Evolutionary conservation across 2,797 vertebrate genomes (phyloP).

Genomic region (Margarornis squamiger): DNA sequence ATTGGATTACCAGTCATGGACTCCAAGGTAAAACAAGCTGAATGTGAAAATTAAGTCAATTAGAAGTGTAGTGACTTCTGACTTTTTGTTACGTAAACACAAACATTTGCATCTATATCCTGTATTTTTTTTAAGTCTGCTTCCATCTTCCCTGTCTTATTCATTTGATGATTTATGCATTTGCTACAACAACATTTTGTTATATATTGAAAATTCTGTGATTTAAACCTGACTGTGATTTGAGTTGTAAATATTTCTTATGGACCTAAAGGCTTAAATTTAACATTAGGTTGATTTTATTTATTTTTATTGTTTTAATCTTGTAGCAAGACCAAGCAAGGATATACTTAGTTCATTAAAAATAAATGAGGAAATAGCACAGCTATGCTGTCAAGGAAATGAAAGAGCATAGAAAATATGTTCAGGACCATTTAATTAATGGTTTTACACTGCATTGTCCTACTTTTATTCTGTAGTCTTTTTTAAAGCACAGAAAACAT

Average conservation of each 20-base stretch:
- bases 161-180: conserved; percentile 19
- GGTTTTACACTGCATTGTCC: background rate
- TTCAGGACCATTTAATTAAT: conserved; percentile 55
- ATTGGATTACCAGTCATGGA: background rate
- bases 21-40: background rate
- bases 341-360: conserved; percentile 42
- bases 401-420: conserved; percentile 24
- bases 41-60: background rate
- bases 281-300: background rate
- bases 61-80: background rate
- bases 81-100: background rate
- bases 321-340: background rate
- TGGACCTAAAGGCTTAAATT: background rate
- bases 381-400: conserved; percentile 44
- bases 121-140: background rate
- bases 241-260: conserved; percentile 27
- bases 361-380: conserved; percentile 42
- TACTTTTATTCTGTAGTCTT: conserved; percentile 37
- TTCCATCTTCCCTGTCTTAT: background rate
- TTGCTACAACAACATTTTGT: background rate
- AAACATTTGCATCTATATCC: background rate
- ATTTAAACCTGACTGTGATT: conserved; percentile 5
- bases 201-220: conserved; percentile 34
- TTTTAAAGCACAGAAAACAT: conserved; percentile 7
- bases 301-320: conserved; percentile 42